A percentile compares a stretch with the other conserved stretches of the same genome.
phyloP scores from a whole-genome alignment of 2,113 vertebrate species.

The human (Homo sapiens) region GRCh38 chr20:2944501-2945000 shows the following conservation, averaged over 20 bases:
- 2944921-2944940: slow-evolving; percentile 44
- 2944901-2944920: slow-evolving; percentile 23
- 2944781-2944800: not conserved
- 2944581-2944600: not conserved
- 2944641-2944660: not conserved
- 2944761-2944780: not conserved
- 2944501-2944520: not conserved
- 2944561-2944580: not conserved
- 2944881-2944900: not conserved
- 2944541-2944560: not conserved
- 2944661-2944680: slow-evolving; percentile 6
- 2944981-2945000: not conserved
- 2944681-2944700: not conserved
- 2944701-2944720: not conserved
- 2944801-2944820: not conserved
- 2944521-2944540: not conserved
- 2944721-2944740: not conserved
- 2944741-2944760: not conserved
- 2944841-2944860: not conserved
- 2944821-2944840: not conserved
- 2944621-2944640: not conserved
- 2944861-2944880: not conserved
- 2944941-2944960: not conserved
- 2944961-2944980: not conserved
- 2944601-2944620: not conserved